Evolutionary conservation across 2,888 invertebrate genomes (phyloP), one percentile per base, ranked within the genome.

Genomic region (Ganaspis brasiliensis): DNA sequence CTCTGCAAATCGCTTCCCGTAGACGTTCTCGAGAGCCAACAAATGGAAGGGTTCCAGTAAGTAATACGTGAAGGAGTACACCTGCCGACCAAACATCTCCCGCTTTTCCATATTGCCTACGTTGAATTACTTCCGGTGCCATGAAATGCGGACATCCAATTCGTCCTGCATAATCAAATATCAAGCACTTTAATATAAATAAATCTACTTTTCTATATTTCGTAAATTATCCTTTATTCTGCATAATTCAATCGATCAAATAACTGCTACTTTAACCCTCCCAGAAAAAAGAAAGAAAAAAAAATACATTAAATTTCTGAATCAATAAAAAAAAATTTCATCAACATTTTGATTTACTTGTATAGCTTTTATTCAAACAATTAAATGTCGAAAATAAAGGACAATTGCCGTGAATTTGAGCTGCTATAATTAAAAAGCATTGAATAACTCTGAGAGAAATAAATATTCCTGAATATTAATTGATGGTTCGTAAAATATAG

Each of bases 71-170:
- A 59, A 99, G 93, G 86, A 99, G 94, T 73, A 99, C 97, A 10
- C 99, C 99, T 35, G 98, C 97, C 40, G 98, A 97, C 99, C 99
- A 99, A 77, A 99, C 97, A 92, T 99, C 99, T 82, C 98, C 98
- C 0, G 98, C 96, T 91, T 98, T 98, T 49, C 97, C 97, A 92
- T 97, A 98, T 86, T 97, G 94, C 91, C 97, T 95, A 88, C 97
- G 94, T 80, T 97, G 95, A 21, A 99, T 97, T 82, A 99, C 97
- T 93, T 99, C 99, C 0, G 99, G 99, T 1, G 99, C 97, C 98
- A 99, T 99, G 92, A 98, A 99, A 92, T 98, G 98, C 14, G 98
- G 98, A 76, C 98, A 98, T 49, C 99, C 99, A 79, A 99, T 96
- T 81, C 98, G 96, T 91, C 97, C 98, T 97, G 92, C 72, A 79